Base-by-base conservation (phyloP, 1,140 invertebrate genomes). In the Coboldia fuscipes region DNA sequence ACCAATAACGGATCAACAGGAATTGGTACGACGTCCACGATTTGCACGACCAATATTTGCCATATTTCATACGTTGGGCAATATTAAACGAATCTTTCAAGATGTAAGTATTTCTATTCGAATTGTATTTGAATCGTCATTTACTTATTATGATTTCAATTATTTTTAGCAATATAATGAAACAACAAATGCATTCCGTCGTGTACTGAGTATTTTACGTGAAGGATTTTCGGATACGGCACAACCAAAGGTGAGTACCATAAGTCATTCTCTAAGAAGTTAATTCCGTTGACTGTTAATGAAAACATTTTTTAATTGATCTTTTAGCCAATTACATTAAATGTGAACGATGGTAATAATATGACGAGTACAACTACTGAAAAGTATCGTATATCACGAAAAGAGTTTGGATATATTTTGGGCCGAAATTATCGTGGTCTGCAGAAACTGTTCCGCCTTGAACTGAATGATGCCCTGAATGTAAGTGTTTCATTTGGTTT, bases 401-500 rank as follows among this genome's bases (percentile, higher is more conserved):
- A 51, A 22, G 52, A 55, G 30, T 35, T 55, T 26, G 52, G 51
- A 5, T 42, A 45, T 10, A 53, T 55, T 26, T 22, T 54, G 24
- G 50, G 50, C 9, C 40, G 52, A 7, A 55, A 55, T 33, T 55
- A 44, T 30, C 44, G 52, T 4, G 51, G 51, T 5, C 19, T 54
- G 5, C 42, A 54, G 16, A 49, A 47, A 20, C 26, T 55, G 30
- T 41, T 44, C 12, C 40, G 46, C 41, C 45, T 33, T 26, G 52
- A 55, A 34, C 45, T 54, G 14, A 36, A 40, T 14, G 50, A 46
- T 30, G 48, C 51, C 1, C 33, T 48, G 2, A 54, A 54, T 34
- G 51, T 41, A 19, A 35, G 32, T 26, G 4, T 32, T 18, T 14
- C n/a, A n/a, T 12, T 20, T 9, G 23, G 22, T 7, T 34, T 15